phyloP scores from a whole-genome alignment of 2,113 vertebrate species.

The Takifugu flavidus region DNA sequence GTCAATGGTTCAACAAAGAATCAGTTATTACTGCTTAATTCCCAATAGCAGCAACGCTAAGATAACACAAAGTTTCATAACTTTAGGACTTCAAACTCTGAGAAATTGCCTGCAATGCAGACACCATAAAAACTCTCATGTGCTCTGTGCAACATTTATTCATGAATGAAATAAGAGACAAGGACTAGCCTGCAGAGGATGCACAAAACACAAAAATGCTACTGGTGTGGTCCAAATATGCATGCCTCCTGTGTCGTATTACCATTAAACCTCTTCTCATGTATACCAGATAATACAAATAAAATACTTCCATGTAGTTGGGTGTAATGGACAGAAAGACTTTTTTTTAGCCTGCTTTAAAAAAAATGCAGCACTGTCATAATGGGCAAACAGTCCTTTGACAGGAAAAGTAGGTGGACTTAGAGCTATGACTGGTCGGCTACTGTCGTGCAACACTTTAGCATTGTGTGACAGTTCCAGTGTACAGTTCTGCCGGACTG shows the following conservation, averaged over 20 bases:
- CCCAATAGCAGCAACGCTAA: no score
- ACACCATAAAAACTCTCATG: no score
- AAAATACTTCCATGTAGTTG: constrained; percentile 48
- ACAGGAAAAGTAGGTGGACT: constrained; percentile 21
- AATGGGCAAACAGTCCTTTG: constrained; percentile 22
- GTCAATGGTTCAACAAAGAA: no score
- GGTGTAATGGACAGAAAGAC: constrained; percentile 53
- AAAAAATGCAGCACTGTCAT: constrained; percentile 23
- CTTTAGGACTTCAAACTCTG: no score
- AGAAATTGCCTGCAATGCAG: no score
- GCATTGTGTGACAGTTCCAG: neutral
- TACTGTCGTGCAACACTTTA: neutral
- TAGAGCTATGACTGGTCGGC: neutral
- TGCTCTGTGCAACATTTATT: no score
- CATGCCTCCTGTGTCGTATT: constrained; percentile 56
- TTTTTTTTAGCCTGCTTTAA: constrained; percentile 50
- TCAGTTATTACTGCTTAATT: no score
- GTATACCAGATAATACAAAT: constrained; percentile 28
- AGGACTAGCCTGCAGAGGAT: constrained; percentile 4
- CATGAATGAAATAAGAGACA: no score
- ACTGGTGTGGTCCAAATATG: constrained; percentile 41
- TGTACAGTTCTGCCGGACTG: neutral
- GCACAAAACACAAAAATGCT: constrained; percentile 10
- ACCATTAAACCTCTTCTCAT: constrained; percentile 41
- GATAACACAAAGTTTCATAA: no score